phyloP scores from a whole-genome alignment of 2,113 vertebrate species.

The Synodontis membranacea region DNA sequence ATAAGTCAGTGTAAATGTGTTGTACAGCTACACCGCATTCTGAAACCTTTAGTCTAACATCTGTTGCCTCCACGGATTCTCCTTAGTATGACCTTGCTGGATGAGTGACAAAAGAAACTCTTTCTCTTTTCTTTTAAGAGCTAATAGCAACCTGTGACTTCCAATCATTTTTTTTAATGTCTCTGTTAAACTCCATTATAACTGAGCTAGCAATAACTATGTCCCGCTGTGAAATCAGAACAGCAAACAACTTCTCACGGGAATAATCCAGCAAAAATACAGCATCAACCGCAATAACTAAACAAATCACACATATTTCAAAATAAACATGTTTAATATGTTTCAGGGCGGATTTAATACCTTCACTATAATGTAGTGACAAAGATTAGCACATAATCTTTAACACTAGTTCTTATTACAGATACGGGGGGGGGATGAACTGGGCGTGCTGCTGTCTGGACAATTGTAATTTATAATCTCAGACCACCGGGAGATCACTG shows the following conservation, averaged over 20 bases:
- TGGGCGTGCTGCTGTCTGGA: constrained; percentile 24
- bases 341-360: background rate
- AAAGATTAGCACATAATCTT: background rate
- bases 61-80: background rate
- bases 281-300: background rate
- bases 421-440: background rate
- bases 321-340: background rate
- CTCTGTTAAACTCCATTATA: background rate
- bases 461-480: constrained; percentile 22
- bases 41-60: background rate
- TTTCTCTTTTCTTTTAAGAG: background rate
- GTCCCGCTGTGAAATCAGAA: background rate
- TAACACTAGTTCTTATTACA: background rate
- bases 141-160: background rate
- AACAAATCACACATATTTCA: background rate
- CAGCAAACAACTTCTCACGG: background rate
- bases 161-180: too few species aligned
- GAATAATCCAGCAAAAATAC: background rate
- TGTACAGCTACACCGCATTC: background rate
- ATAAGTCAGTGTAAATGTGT: background rate
- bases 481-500: constrained; percentile 31
- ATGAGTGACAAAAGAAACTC: background rate
- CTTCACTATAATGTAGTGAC: background rate
- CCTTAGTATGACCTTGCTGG: background rate
- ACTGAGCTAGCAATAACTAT: background rate